Percentiles rank a stretch among this genome's conserved stretches.
These are phyloP conservation scores for Erythrocebus patas DNA, from an alignment of 2,113 vertebrate species.

Conservation along the genomic window DNA sequence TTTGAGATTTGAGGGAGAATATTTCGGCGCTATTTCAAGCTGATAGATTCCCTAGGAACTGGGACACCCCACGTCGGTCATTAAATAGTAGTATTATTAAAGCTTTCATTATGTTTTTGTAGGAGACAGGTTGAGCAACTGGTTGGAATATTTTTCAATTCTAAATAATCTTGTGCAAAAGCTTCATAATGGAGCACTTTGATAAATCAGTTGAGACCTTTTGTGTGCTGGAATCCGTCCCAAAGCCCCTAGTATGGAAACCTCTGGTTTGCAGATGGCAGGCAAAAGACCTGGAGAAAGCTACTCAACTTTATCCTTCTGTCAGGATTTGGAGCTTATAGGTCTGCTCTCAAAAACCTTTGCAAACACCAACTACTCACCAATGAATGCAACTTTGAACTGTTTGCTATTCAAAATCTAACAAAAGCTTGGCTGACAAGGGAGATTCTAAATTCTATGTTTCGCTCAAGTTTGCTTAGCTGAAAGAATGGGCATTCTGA, in stretches of 20 bases:
- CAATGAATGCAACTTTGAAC: not conserved
- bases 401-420: not conserved
- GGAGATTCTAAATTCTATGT: not conserved
- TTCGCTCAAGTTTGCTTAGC: conserved; percentile 21
- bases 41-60: not conserved
- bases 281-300: not conserved
- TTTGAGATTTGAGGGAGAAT: not conserved
- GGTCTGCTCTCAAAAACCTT: not conserved
- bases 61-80: not conserved
- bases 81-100: not conserved
- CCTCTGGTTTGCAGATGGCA: not conserved
- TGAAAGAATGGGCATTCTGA: not conserved
- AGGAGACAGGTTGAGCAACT: conserved; percentile 4
- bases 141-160: not conserved
- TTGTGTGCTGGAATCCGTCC: not conserved
- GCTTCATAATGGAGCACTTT: conserved; percentile 12
- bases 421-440: conserved; percentile 9
- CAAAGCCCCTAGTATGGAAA: not conserved
- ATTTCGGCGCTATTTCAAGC: not conserved
- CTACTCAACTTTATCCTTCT: not conserved
- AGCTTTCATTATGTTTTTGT: not conserved
- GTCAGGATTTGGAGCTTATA: not conserved
- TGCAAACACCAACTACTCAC: not conserved
- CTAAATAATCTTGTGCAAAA: conserved; percentile 30
- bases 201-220: not conserved